Percentiles rank a stretch among this genome's conserved stretches.
Conservation (phyloP, 1,140 invertebrate genomes). For the Trichonephila clavata region DNA sequence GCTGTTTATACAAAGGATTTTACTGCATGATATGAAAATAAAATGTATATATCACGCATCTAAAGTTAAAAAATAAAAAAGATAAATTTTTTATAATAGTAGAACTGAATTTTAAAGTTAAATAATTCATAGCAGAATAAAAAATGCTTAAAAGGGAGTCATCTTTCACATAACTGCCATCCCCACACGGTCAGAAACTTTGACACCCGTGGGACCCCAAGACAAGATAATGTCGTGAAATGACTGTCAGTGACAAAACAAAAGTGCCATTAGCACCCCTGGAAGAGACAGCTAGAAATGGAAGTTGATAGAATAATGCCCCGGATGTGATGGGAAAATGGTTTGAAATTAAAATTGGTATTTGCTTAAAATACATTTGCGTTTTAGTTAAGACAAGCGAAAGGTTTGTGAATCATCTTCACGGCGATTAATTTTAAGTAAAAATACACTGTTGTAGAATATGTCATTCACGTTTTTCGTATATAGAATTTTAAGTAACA, state of each 20-base stretch:
- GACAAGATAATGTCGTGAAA: conserved; percentile 23
- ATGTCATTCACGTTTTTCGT: neutral
- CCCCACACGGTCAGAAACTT: neutral
- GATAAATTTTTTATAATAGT: too few relatives aligned
- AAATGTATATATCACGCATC: too few relatives aligned
- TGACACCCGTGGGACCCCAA: conserved; percentile 1
- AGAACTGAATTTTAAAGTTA: neutral
- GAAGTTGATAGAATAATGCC: conserved; percentile 10
- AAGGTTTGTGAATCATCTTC: neutral
- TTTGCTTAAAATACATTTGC: neutral
- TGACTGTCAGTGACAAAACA: conserved; percentile 17
- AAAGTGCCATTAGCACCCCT: conserved; percentile 14
- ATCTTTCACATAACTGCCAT: neutral
- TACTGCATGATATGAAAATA: too few relatives aligned
- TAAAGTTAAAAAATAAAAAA: too few relatives aligned
- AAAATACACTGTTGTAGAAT: neutral
- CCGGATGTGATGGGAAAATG: neutral
- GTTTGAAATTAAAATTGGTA: neutral
- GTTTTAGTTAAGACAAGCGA: neutral
- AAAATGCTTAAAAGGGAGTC: neutral
- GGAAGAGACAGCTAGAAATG: conserved; percentile 27
- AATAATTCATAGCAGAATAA: neutral
- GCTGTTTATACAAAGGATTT: too few relatives aligned
- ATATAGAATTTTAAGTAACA: neutral
- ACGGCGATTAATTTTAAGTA: neutral